Evolutionary conservation across 2,113 vertebrate genomes (phyloP), one percentile per base, ranked within the genome.

Genomic region (Diadophis punctatus): DNA sequence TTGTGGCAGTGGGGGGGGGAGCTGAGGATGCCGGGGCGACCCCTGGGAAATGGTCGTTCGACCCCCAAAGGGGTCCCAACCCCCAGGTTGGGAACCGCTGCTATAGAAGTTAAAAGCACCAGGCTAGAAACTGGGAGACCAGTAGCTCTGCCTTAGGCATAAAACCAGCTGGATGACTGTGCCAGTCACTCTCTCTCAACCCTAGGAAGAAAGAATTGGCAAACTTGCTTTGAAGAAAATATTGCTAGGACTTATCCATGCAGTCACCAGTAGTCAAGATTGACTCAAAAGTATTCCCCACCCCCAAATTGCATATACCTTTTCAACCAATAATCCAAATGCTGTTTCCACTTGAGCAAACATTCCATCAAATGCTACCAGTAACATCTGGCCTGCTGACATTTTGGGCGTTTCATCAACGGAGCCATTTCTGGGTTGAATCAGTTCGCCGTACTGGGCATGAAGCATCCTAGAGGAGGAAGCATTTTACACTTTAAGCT

Each of bases 361-460:
- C 99, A 99, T 99, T 96, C 99, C 99, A 90, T 99, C 99, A 96
- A 99, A 99, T 86, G 99, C 99, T 56, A 99, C 99, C 96, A 99
- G 95, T 95, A 99, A 96, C 99, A 99, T 99, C 95, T 99, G 99
- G 12, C 99, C 99, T 8, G 99, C 99, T 91, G 98, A 99, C 99
- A 99, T 99, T 97, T 99, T 99, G 7, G 99, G 99, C 0, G 99
- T 98, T 95, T 99, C 99, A 96, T 99, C 99, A 90, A 98, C 98
- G 0, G 98, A 97, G 80, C 98, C 98, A 94, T 97, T 99, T 96
- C 98, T 98, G 86, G 99, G 99, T 96, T 99, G 99, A 95, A 99
- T 99, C 92, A 99, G 97, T 93, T 99, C 99, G 39, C 98, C 99
- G 96, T 99, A 99, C 92, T 99, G 99, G 92, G 98, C 98, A 91